phyloP scores from a whole-genome alignment of 92 coral and sea anemone genomes.

The Phenganax stokvisi region DNA sequence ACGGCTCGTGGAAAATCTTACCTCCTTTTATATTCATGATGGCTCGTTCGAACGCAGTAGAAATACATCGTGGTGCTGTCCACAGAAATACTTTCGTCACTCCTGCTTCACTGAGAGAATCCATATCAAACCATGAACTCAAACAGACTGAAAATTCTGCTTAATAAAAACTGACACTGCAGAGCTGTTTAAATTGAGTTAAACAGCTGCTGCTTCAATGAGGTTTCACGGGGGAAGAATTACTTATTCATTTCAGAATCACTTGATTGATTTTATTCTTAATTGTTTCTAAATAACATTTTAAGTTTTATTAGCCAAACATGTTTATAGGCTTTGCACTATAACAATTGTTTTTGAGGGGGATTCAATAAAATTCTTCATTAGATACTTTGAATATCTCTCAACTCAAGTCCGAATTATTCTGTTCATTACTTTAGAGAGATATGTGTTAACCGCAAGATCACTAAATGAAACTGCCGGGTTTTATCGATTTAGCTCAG shows the following conservation, averaged over 20 bases:
- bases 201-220: slow-evolving; percentile 24
- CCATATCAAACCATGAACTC: not conserved
- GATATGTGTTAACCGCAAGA: not conserved
- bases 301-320: not conserved
- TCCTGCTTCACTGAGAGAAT: not conserved
- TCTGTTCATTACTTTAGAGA: too few species aligned
- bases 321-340: not conserved
- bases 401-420: too few species aligned
- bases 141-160: not conserved
- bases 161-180: not conserved
- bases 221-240: slow-evolving; percentile 20
- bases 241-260: slow-evolving; percentile 20
- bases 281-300: slow-evolving; percentile 17
- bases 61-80: slow-evolving; percentile 96
- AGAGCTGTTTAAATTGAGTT: slow-evolving; percentile 3
- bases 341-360: not conserved
- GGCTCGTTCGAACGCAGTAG: slow-evolving; percentile 93
- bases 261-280: slow-evolving; percentile 23
- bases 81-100: slow-evolving; percentile 67
- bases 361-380: too few species aligned
- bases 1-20: slow-evolving; percentile 88
- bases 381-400: too few species aligned
- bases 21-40: slow-evolving; percentile 78
- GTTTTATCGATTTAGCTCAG: not conserved
- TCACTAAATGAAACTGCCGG: not conserved